Evolutionary conservation across 1,140 invertebrate species (phyloP).

Genomic region (Drosophila simulans): DNA sequence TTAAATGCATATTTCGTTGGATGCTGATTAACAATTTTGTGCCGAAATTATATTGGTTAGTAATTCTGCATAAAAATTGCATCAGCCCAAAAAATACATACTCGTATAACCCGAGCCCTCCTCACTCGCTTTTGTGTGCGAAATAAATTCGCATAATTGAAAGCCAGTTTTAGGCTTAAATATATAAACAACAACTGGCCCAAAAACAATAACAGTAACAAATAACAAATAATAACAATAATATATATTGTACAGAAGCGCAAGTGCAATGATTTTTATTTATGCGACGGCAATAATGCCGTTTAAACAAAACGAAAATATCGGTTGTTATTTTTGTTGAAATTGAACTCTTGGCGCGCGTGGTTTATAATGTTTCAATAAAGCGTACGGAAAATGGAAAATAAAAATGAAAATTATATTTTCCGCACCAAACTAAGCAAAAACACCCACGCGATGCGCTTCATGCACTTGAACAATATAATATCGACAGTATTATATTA

Average conservation of each 20-base stretch:
- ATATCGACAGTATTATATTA: slow-evolving; percentile 10
- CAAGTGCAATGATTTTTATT: slow-evolving; percentile 78
- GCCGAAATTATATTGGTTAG: slow-evolving; percentile 60
- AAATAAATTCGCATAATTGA: slow-evolving; percentile 64
- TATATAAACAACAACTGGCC: slow-evolving; percentile 14
- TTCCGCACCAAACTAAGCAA: slow-evolving; percentile 6
- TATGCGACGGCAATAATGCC: slow-evolving; percentile 57
- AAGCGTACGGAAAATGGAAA: slow-evolving; percentile 19
- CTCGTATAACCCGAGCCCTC: slow-evolving; percentile 17
- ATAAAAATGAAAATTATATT: slow-evolving; percentile 41
- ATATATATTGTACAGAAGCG: slow-evolving; percentile 71
- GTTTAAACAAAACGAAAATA: slow-evolving; percentile 41
- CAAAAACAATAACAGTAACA: slow-evolving; percentile 43
- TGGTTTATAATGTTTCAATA: slow-evolving; percentile 16
- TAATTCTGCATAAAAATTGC: slow-evolving; percentile 81
- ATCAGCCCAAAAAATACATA: slow-evolving; percentile 62
- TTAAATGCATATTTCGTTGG: slow-evolving; percentile 72
- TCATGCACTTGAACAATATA: slow-evolving; percentile 48
- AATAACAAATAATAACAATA: slow-evolving; percentile 57
- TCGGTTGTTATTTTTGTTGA: slow-evolving; percentile 19
- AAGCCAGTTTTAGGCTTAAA: slow-evolving; percentile 73
- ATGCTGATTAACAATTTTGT: slow-evolving; percentile 60
- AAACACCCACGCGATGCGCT: slow-evolving; percentile 55
- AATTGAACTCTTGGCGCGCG: slow-evolving; percentile 43
- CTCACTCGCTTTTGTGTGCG: slow-evolving; percentile 12